Evolutionary conservation across 1,140 invertebrate genomes (phyloP).

Genomic region (Drosophila yakuba): DNA sequence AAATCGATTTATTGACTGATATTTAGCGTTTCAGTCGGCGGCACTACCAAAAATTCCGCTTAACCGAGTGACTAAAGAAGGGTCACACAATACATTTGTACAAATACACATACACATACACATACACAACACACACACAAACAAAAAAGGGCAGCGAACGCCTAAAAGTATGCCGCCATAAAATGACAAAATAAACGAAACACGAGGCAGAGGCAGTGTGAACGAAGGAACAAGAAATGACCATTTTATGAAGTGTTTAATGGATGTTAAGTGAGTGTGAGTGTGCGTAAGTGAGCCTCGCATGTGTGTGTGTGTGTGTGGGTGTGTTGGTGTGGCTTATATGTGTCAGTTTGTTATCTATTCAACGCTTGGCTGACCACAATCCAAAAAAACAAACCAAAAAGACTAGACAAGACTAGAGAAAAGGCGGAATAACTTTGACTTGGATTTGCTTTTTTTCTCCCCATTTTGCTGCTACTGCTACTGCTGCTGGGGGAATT

Average conservation of each 20-base stretch:
- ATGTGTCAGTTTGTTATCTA: slow-evolving; percentile 65
- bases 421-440: slow-evolving; percentile 25
- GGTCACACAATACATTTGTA: background rate
- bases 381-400: slow-evolving; percentile 16
- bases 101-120: background rate
- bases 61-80: slow-evolving; percentile 12
- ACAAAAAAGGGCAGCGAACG: slow-evolving; percentile 29
- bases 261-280: slow-evolving; percentile 75
- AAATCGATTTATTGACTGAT: slow-evolving; percentile 81
- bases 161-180: slow-evolving; percentile 66
- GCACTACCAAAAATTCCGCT: slow-evolving; percentile 41
- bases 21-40: slow-evolving; percentile 36
- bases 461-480: background rate
- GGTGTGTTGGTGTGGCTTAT: slow-evolving; percentile 11
- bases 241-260: slow-evolving; percentile 83
- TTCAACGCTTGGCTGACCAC: slow-evolving; percentile 70
- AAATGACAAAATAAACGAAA: slow-evolving; percentile 73
- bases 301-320: slow-evolving; percentile 13
- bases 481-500: slow-evolving; percentile 33
- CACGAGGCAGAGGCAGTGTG: slow-evolving; percentile 14
- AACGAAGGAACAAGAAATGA: slow-evolving; percentile 66
- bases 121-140: background rate
- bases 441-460: slow-evolving; percentile 22
- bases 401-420: slow-evolving; percentile 14
- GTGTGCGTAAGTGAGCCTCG: slow-evolving; percentile 34